Evolutionary conservation across 2,797 vertebrate genomes (phyloP), one percentile per base, ranked within the genome.

Genomic region (Amphiprion clarkii): DNA sequence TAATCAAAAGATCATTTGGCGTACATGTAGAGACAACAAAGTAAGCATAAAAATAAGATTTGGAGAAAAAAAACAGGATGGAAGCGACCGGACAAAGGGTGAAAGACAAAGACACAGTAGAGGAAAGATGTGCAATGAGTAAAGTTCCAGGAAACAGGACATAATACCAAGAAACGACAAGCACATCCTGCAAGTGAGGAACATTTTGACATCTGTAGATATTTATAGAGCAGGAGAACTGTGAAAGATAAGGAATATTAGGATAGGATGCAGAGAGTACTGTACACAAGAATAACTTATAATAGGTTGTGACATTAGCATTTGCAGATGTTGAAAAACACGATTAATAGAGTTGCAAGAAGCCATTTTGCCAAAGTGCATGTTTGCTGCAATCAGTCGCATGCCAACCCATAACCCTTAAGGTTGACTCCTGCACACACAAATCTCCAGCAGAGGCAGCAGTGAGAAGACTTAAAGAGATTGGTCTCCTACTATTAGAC

Each of bases 401-500:
- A 86, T 80, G 87, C 83, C 46, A 74, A 76, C 74, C 74, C 76
- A 71, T 55, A 67, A 52, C 67, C 71, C 68, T 60, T 46, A 51
- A 83, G 67, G 66, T 69, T 68, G 62, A 84, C 67, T 72, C 67
- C 76, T 85, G 78, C 61, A 84, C 75, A 90, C 40, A 85, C 62
- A 79, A 80, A 88, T 90, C 82, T 88, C 81, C 71, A 92, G 85
- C 67, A 91, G 91, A 94, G 94, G 94, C 92, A 94, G 95, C 89
- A 94, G 93, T 74, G 85, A 86, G 95, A 90, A 95, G 92, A 89
- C 92, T 95, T 95, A 96, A 94, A 96, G 94, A 96, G 84, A 96
- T 88, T 95, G 95, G 95, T 94, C 94, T 96, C 97, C 95, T 97
- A 99, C 97, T 97, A 97, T 97, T 96, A 96, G 96, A 92, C 96